These are phyloP conservation scores for Hydrocynus forskahlii DNA, from an alignment of 2,797 vertebrate genomes.

Conservation along the genomic window DNA sequence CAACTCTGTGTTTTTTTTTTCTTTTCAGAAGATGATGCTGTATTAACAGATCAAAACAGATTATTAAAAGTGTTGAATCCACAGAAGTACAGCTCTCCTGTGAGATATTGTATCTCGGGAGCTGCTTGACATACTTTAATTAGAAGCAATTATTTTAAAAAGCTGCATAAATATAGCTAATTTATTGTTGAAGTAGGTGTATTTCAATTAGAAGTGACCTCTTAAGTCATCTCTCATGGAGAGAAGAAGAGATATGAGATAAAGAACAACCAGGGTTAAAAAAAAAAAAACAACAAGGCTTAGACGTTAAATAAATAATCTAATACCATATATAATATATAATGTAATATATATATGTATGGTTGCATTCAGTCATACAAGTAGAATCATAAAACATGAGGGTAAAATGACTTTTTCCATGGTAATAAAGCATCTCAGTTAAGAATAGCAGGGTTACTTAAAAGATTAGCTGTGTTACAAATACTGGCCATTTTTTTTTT, in stretches of 20 bases:
- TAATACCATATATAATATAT: no score
- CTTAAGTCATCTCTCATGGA: conserved; percentile 41
- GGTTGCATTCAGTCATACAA: no score
- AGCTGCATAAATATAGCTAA: conserved; percentile 59
- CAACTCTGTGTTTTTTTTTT: conserved; percentile 12
- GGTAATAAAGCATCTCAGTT: background rate
- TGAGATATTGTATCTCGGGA: conserved; percentile 59
- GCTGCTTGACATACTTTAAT: conserved; percentile 66
- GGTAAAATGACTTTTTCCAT: no score
- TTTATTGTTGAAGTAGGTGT: conserved; percentile 64
- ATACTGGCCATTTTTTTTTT: conserved; percentile 15
- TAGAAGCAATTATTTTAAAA: conserved; percentile 66
- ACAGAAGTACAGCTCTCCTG: conserved; percentile 56
- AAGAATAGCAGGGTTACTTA: background rate
- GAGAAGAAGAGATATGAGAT: conserved; percentile 18
- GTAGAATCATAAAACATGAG: no score
- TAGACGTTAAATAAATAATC: no score
- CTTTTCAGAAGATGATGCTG: conserved; percentile 38
- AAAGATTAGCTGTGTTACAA: background rate
- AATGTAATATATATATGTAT: no score
- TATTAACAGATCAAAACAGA: conserved; percentile 59
- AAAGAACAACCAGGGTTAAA: background rate
- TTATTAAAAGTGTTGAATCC: conserved; percentile 57
- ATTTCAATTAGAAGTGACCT: conserved; percentile 64
- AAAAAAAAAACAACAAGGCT: background rate